Evolutionary conservation across 2,888 invertebrate species (phyloP).

Genomic region (Isotomurus palustris): DNA sequence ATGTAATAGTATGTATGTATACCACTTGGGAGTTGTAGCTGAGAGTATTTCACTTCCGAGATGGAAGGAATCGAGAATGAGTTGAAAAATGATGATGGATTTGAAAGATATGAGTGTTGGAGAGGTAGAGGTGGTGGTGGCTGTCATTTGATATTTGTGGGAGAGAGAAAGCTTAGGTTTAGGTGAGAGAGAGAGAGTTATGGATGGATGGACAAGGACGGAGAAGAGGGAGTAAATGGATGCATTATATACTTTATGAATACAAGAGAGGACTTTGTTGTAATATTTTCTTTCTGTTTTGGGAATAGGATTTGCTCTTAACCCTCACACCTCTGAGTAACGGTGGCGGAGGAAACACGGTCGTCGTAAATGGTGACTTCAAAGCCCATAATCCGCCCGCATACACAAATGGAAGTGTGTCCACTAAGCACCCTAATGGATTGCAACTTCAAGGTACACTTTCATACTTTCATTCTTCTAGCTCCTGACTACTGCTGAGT

Average conservation of each 20-base stretch:
- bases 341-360: conserved; percentile 31
- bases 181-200: conserved; percentile 5
- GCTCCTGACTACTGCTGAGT: neutral
- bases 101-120: conserved; percentile 1
- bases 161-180: neutral
- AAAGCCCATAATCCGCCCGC: conserved; percentile 38
- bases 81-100: conserved; percentile 25
- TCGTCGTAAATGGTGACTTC: conserved; percentile 40
- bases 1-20: no score
- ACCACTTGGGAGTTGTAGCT: no score
- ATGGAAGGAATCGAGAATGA: conserved; percentile 1
- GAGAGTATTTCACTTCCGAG: no score
- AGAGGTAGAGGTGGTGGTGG: no score
- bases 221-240: conserved; percentile 18
- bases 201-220: conserved; percentile 18
- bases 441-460: conserved; percentile 42
- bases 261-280: conserved; percentile 12
- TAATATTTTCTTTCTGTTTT: conserved; percentile 6
- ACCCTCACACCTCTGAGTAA: conserved; percentile 45
- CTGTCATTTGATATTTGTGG: conserved; percentile 1
- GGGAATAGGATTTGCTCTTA: conserved; percentile 40
- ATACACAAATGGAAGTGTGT: conserved; percentile 36
- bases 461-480: neutral
- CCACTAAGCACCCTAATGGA: conserved; percentile 39
- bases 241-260: conserved; percentile 26